These are phyloP conservation scores for Craniophora ligustri DNA, from an alignment of 2,888 invertebrate genomes.

Conservation along the genomic window DNA sequence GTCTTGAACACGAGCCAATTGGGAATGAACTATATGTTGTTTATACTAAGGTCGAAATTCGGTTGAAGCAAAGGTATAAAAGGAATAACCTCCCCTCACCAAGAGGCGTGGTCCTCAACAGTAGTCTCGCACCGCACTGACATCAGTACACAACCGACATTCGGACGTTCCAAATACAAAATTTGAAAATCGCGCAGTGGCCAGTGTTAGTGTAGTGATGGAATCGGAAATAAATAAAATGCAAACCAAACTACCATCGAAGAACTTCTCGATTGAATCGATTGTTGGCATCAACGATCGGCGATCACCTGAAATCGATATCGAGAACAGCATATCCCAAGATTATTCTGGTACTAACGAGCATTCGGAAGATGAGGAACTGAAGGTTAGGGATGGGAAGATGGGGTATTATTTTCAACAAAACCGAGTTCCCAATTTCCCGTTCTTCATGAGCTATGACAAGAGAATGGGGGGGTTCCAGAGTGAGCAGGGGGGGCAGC, in stretches of 20 bases:
- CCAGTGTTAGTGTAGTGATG: conserved; percentile 68
- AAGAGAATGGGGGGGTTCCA: conserved; percentile 72
- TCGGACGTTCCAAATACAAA: conserved; percentile 69
- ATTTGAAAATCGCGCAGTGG: conserved; percentile 52
- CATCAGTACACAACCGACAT: conserved; percentile 68
- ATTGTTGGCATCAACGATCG: conserved; percentile 84
- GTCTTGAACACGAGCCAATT: not conserved
- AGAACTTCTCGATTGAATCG: conserved; percentile 91
- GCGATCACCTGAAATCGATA: conserved; percentile 83
- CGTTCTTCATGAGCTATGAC: conserved; percentile 85
- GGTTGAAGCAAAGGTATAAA: conserved; percentile 2
- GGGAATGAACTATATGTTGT: not conserved
- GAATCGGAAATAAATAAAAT: conserved; percentile 83
- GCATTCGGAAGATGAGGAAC: conserved; percentile 79
- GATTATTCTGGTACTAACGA: conserved; percentile 71
- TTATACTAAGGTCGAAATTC: conserved; percentile 10
- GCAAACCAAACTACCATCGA: conserved; percentile 85
- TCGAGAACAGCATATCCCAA: conserved; percentile 79
- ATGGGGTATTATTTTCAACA: conserved; percentile 84
- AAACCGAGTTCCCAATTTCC: conserved; percentile 82
- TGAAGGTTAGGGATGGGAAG: conserved; percentile 77
- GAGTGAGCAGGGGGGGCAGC: conserved; percentile 65
- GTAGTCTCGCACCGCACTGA: conserved; percentile 55
- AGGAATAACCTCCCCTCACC: conserved; percentile 59
- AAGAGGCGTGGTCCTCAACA: conserved; percentile 67